Evolutionary conservation across 2,797 vertebrate species (phyloP), one percentile per base, ranked within the genome.

Genomic region (Pterois miles): DNA sequence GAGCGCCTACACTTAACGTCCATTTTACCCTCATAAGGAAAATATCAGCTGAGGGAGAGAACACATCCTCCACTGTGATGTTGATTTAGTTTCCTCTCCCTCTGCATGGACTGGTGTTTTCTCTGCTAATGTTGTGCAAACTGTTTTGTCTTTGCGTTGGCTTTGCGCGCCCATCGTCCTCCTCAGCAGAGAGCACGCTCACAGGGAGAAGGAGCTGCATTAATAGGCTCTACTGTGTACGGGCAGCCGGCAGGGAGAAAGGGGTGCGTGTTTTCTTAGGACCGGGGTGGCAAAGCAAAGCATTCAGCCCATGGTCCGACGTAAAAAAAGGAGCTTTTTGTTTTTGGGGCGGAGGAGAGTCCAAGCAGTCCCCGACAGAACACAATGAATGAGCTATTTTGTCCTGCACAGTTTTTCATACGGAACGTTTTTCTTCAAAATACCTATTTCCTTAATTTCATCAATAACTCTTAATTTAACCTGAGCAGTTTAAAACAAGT

Each of bases 111-210:
- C 88, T 85, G 43, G 82, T 93, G 92, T 95, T 95, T 96, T 95
- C 93, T 92, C 90, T 92, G 89, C 93, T 96, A 96, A 97, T 96
- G 95, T 97, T 98, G 96, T 96, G 96, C 96, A 98, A 99, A 98
- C 97, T 97, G 96, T 98, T 99, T 98, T 98, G 97, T 98, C 97
- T 97, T 97, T 97, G 95, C 95, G 71, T 96, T 97, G 96, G 96
- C 96, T 96, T 96, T 96, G 94, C 94, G 83, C 90, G 94, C 95
- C 95, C 95, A 90, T 80, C 96, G 91, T 95, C 96, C 95, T 96
- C 96, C 95, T 96, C 96, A 92, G 95, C 93, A 92, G 95, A 92
- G 93, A 94, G 95, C 94, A 86, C 91, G 69, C 91, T 89, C 88
- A 74, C 88, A 82, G 89, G 89, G 90, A 89, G 90, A 92, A 91